phyloP scores from a whole-genome alignment of 2,113 vertebrate genomes.

The Empidonax traillii region DNA sequence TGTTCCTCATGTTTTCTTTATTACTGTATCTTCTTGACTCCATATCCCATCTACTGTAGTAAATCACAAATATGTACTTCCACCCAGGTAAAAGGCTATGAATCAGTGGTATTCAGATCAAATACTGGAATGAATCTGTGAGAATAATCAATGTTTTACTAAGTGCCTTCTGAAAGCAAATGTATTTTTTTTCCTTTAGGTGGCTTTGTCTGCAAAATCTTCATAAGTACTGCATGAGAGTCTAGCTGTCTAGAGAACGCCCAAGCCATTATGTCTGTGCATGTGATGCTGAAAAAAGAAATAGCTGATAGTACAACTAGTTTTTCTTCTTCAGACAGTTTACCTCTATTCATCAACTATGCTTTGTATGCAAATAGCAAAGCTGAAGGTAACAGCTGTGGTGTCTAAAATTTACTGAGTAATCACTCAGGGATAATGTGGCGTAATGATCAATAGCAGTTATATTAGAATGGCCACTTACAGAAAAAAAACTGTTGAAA shows the following conservation, averaged over 20 bases:
- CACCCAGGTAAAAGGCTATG: neutral
- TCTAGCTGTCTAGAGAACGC: neutral
- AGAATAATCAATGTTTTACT: neutral
- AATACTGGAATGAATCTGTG: neutral
- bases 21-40: neutral
- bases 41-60: neutral
- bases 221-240: neutral
- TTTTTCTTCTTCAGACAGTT: neutral
- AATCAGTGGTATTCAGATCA: neutral
- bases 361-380: neutral
- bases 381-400: neutral
- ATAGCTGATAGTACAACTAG: neutral
- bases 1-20: neutral
- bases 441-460: neutral
- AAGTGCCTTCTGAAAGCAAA: neutral
- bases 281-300: neutral
- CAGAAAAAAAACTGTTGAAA: constrained; percentile 40
- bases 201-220: neutral
- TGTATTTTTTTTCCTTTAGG: neutral
- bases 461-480: constrained; percentile 18
- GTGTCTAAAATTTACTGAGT: neutral
- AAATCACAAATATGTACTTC: neutral
- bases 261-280: neutral
- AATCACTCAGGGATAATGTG: constrained; percentile 10
- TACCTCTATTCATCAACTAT: neutral